These are phyloP conservation scores for Dolichomitus sp. DNA, from an alignment of 2,888 invertebrate genomes.

Conservation along the genomic window DNA sequence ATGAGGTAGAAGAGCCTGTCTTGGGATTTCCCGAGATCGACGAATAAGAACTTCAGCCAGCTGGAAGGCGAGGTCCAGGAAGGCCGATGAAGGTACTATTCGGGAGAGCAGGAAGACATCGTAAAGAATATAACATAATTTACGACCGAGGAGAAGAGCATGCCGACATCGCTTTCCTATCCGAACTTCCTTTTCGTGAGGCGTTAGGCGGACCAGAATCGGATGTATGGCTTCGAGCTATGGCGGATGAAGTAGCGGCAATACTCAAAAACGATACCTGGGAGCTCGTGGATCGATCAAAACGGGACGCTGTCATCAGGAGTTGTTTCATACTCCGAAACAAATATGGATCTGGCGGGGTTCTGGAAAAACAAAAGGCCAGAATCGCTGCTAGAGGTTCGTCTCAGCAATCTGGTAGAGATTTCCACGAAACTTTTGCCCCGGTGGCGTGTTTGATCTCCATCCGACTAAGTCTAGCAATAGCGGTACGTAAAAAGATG, in stretches of 20 bases:
- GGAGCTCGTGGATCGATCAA: conserved; percentile 4
- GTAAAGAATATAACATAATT: not conserved
- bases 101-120: not conserved
- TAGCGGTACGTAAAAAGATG: conserved; percentile 1
- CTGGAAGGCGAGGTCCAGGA: conserved; percentile 2
- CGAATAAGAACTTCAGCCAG: not conserved
- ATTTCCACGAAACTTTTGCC: conserved; percentile 12
- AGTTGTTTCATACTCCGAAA: not conserved
- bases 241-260: not conserved
- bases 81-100: not conserved
- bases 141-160: not conserved
- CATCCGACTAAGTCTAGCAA: not conserved
- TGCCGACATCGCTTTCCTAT: not conserved
- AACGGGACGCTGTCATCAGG: not conserved
- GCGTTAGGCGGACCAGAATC: not conserved
- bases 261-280: conserved; percentile 14
- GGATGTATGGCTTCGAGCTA: conserved; percentile 10
- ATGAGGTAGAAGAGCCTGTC: not conserved
- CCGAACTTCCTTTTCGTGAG: not conserved
- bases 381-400: conserved; percentile 10
- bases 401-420: not conserved
- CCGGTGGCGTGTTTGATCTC: conserved; percentile 21
- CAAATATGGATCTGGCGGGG: not conserved
- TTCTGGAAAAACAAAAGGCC: conserved; percentile 12
- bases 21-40: not conserved